Conservation (phyloP, 2,888 invertebrate genomes). For the Machimus atricapillus region DNA sequence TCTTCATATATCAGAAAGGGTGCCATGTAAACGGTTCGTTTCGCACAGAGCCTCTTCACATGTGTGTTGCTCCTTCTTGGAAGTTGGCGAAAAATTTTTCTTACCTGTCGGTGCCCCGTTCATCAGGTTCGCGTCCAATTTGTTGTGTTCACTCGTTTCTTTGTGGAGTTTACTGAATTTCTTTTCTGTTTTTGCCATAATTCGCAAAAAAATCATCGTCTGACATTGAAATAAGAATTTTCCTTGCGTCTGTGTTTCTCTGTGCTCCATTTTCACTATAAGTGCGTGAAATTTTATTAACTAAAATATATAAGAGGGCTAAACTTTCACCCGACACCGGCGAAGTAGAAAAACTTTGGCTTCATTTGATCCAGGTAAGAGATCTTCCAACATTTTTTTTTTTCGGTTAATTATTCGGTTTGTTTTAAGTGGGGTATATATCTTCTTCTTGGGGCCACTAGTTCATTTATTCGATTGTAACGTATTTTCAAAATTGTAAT, state of each 20-base stretch:
- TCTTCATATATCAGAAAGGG: not conserved
- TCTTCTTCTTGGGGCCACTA: not conserved
- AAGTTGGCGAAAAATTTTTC: constrained; percentile 31
- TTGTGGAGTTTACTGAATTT: constrained; percentile 34
- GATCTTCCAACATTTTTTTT: not conserved
- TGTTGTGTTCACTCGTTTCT: constrained; percentile 41
- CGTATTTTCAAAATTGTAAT: not conserved
- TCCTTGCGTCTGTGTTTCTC: constrained; percentile 34
- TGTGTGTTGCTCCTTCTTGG: constrained; percentile 16
- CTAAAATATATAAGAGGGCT: constrained; percentile 12
- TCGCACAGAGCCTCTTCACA: not conserved
- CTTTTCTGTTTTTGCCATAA: constrained; percentile 43
- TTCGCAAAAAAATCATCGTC: constrained; percentile 42
- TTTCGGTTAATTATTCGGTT: not conserved
- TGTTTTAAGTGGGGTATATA: not conserved
- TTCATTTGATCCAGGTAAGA: constrained; percentile 12
- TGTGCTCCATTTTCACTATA: constrained; percentile 32
- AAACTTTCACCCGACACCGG: constrained; percentile 28
- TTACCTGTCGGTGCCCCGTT: constrained; percentile 31
- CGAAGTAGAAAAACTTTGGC: not conserved
- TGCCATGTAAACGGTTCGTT: not conserved
- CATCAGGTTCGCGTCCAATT: constrained; percentile 44
- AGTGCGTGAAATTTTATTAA: constrained; percentile 43
- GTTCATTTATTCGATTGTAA: not conserved
- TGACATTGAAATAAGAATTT: constrained; percentile 42